Evolutionary conservation across 2,888 invertebrate genomes (phyloP), one percentile per base, ranked within the genome.

Genomic region (Octonoba sinensis): DNA sequence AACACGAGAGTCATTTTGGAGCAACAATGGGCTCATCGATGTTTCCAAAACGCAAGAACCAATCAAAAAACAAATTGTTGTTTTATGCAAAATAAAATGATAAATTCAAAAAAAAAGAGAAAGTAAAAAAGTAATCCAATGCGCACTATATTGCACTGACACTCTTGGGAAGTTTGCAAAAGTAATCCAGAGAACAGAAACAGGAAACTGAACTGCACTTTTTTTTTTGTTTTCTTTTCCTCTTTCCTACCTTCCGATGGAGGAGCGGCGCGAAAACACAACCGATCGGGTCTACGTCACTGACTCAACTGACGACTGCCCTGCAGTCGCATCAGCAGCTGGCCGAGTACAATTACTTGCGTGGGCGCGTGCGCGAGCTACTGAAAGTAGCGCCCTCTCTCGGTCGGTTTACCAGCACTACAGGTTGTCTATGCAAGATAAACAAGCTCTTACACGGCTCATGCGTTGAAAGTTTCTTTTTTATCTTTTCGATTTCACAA

Each of bases 361-460:
- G 79, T 79, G 57, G 79, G 79, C 72, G 79, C 72, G 71, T 79
- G 79, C 79, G 79, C 79, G 56, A 56, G 79, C 65, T 66, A 78
- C 78, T 66, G 78, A 18, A 54, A 51, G 79, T 27, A 54, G 79
- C 72, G 79, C 66, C 79, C 56, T 79, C 79, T 67, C 36, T 36
- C 36, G 36, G 36, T 36, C 36, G 22, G 36, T 51, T 51, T 20
- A n/a, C 36, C 49, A n/a, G 20, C 22, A 75, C 67, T 75, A 75
- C 75, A 67, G 76, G 76, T 69, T 67, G 74, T 59, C 36, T 36
- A 36, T 36, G 36, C 36, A 36, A 36, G 36, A 36, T 36, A 36
- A 36, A 36, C 36, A 36, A 11, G 36, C 36, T 36, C 36, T 36
- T 36, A 36, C 36, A 36, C 36, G 36, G 36, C 6, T 36, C 36